Evolutionary conservation across 92 coral and sea anemone species (phyloP).

Genomic region (Muricea muricata): DNA sequence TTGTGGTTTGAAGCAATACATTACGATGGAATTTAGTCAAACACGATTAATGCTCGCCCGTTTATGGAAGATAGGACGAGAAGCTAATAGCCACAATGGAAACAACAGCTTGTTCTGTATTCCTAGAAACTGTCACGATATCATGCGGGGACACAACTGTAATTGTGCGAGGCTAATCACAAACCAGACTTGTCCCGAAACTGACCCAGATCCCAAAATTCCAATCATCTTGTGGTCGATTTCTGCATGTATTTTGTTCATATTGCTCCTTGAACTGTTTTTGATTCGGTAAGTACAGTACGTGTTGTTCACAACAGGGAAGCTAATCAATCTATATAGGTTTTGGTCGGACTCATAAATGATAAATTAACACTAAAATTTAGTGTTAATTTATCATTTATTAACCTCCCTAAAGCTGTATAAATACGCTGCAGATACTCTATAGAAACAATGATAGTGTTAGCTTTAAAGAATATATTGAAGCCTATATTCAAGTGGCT

Average conservation of each 20-base stretch:
- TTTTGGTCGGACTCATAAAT: too few species aligned
- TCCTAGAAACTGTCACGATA: neutral
- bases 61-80: neutral
- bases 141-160: neutral
- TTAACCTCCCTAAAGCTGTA: too few species aligned
- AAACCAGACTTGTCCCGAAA: neutral
- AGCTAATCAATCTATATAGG: too few species aligned
- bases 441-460: too few species aligned
- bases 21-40: neutral
- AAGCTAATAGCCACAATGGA: neutral
- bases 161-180: neutral
- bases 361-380: too few species aligned
- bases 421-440: too few species aligned
- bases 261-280: neutral
- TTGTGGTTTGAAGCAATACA: neutral
- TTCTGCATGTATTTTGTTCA: neutral
- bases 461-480: too few species aligned
- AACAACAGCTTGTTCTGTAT: neutral
- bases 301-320: neutral
- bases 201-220: neutral
- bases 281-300: slow-evolving; percentile 10
- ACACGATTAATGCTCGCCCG: neutral
- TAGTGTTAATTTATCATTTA: too few species aligned
- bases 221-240: slow-evolving; percentile 24
- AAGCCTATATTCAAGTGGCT: too few species aligned